Base-by-base conservation (phyloP, 2,797 vertebrate genomes). In the Hippoglossus hippoglossus region DNA sequence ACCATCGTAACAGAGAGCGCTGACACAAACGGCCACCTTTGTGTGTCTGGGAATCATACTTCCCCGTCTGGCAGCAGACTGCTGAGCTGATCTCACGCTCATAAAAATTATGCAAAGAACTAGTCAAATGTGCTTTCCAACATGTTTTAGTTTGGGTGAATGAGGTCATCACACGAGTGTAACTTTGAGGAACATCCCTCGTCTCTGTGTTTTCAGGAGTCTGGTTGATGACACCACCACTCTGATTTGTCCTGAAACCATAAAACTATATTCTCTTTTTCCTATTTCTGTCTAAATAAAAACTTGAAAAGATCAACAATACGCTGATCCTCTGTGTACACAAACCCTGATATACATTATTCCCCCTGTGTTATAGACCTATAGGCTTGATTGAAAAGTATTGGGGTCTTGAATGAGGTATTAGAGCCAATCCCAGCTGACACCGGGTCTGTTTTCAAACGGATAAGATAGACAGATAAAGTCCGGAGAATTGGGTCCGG, bases 1-100 rank as follows among this genome's bases (percentile, higher is more conserved):
- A 25, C 26, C 1, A 39, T 61, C 39, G 94, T 93, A 95, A 93
- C 89, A 82, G 93, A 94, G 91, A 90, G 81, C 73, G 19, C 79
- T 77, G 81, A 91, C 80, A 88, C 79, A 87, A 90, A 88, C 71
- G 55, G 84, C 47, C 80, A 74, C 77, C 82, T 90, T 87, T 90
- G 80, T 84, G 55, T 80, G 93, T 91, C 91, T 92, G 89, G 83
- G 90, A 84, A 89, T 85, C 86, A 82, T 73, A 73, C 79, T 47
- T 82, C 66, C 70, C n/a, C 1, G 82, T 81, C 79, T 90, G 80
- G 67, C 71, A 71, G 55, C 41, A 71, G 75, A 78, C 62, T 46
- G 36, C 50, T 1, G 71, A 75, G 75, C 75, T 71, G 77, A 67
- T 65, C 77, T 86, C 75, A 73, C 74, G 61, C 79, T 46, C 60